phyloP scores from a whole-genome alignment of 1,140 invertebrate species.

The Capitella teleta region DNA sequence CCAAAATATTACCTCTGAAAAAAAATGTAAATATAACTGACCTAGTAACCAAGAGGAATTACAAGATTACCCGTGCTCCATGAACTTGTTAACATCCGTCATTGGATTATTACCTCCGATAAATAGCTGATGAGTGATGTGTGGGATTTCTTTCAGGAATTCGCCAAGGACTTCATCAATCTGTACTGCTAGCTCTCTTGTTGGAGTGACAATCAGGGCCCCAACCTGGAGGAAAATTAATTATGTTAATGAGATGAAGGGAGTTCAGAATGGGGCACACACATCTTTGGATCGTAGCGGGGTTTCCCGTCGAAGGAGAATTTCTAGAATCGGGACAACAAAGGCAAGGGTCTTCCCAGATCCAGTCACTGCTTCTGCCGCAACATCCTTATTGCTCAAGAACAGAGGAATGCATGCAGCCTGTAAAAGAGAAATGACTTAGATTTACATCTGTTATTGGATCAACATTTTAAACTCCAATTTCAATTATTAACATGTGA shows the following conservation, averaged over 20 bases:
- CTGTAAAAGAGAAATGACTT: slow-evolving; percentile 41
- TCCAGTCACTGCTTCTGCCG: slow-evolving; percentile 89
- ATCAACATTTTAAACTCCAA: neutral
- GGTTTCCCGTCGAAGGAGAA: slow-evolving; percentile 53
- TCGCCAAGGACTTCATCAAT: slow-evolving; percentile 62
- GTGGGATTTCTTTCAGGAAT: slow-evolving; percentile 48
- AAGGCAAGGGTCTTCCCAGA: slow-evolving; percentile 95
- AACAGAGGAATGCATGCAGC: slow-evolving; percentile 84
- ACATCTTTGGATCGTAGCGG: slow-evolving; percentile 60
- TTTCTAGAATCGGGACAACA: slow-evolving; percentile 78
- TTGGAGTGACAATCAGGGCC: slow-evolving; percentile 82
- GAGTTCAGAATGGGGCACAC: neutral
- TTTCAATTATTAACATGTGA: slow-evolving; percentile 3
- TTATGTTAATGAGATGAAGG: neutral
- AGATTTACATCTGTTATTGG: neutral
- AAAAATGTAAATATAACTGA: no score
- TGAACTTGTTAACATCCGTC: slow-evolving; percentile 60
- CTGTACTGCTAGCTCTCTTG: slow-evolving; percentile 81
- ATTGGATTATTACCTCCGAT: slow-evolving; percentile 64
- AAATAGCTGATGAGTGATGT: slow-evolving; percentile 48
- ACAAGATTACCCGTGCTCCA: slow-evolving; percentile 48
- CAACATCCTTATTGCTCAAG: slow-evolving; percentile 85
- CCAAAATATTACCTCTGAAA: slow-evolving; percentile 62
- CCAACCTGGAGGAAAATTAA: slow-evolving; percentile 48
- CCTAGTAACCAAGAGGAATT: neutral